These are phyloP conservation scores for Lutjanus campechanus DNA, from an alignment of 2,797 vertebrate species.

Conservation along the genomic window DNA sequence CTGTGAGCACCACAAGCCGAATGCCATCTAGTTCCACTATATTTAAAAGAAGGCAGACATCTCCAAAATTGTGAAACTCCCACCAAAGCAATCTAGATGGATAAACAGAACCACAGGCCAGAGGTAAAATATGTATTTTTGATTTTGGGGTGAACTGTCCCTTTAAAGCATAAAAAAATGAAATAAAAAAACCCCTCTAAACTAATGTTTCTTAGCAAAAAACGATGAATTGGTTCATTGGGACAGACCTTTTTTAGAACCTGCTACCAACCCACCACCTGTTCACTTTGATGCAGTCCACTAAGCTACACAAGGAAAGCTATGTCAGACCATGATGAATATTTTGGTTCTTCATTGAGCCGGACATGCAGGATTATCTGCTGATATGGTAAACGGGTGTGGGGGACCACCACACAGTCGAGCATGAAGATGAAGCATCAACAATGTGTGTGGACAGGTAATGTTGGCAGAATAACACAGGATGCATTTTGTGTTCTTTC, in stretches of 20 bases:
- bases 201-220: too few relatives aligned
- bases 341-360: constrained; percentile 1
- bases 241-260: background rate
- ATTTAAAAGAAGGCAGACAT: too few relatives aligned
- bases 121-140: too few relatives aligned
- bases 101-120: too few relatives aligned
- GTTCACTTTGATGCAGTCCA: background rate
- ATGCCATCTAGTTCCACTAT: too few relatives aligned
- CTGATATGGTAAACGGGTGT: background rate
- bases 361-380: background rate
- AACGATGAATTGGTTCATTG: background rate
- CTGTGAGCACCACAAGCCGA: too few relatives aligned
- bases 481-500: background rate
- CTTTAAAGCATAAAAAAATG: background rate
- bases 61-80: too few relatives aligned
- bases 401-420: background rate
- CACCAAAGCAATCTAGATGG: too few relatives aligned
- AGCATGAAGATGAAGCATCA: background rate
- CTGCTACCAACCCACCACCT: background rate
- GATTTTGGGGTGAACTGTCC: background rate
- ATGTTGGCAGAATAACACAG: background rate
- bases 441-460: background rate
- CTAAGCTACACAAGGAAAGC: background rate
- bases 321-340: background rate
- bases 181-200: background rate